phyloP scores from a whole-genome alignment of 1,140 invertebrate genomes.

The Drosophila leontia region DNA sequence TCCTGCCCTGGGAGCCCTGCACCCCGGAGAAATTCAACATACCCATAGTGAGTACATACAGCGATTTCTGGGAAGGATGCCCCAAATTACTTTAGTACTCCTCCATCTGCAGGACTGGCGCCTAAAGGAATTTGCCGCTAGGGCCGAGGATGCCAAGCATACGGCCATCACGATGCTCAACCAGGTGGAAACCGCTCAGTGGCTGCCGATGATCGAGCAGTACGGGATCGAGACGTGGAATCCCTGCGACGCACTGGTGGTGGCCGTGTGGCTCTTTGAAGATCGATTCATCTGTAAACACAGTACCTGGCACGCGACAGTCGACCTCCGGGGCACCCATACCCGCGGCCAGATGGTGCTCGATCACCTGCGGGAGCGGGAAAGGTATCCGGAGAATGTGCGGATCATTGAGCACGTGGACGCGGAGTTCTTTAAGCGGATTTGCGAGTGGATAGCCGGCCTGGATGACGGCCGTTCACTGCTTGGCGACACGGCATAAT shows the following conservation, averaged over 20 bases:
- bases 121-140: slow-evolving; percentile 60
- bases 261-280: slow-evolving; percentile 86
- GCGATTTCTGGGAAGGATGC: not conserved
- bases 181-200: slow-evolving; percentile 86
- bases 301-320: slow-evolving; percentile 85
- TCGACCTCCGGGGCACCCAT: slow-evolving; percentile 86
- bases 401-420: slow-evolving; percentile 86
- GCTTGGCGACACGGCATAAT: slow-evolving; percentile 13
- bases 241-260: slow-evolving; percentile 87
- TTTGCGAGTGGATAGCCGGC: slow-evolving; percentile 69
- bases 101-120: slow-evolving; percentile 86
- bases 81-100: not conserved
- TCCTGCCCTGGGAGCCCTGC: slow-evolving; percentile 89
- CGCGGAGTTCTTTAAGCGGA: slow-evolving; percentile 85
- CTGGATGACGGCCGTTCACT: slow-evolving; percentile 13
- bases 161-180: slow-evolving; percentile 86
- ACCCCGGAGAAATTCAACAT: slow-evolving; percentile 83
- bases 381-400: slow-evolving; percentile 86
- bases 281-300: slow-evolving; percentile 71
- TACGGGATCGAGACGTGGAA: slow-evolving; percentile 80
- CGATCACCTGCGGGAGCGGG: slow-evolving; percentile 86
- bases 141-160: slow-evolving; percentile 27
- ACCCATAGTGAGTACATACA: slow-evolving; percentile 84
- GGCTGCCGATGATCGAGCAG: slow-evolving; percentile 59
- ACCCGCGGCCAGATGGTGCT: slow-evolving; percentile 88